Base-by-base conservation (phyloP, 1,140 invertebrate species). In the Lycorma delicatula region DNA sequence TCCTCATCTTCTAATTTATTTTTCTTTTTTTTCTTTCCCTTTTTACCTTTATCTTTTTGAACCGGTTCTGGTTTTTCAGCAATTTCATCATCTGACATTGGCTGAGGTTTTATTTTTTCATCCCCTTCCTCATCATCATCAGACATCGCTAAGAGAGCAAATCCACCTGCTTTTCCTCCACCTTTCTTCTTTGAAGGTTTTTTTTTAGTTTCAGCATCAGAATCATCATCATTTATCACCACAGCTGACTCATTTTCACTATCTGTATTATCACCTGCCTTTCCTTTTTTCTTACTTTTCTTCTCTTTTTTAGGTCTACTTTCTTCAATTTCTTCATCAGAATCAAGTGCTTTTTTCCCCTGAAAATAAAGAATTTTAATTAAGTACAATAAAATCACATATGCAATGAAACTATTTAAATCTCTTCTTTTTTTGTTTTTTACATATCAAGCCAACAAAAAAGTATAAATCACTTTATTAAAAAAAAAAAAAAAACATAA, bases 1-100 rank as follows among this genome's bases (percentile, higher is more conserved):
- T 89, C 86, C 68, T 87, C 89, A 52, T 89, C 84, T 64, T 86
- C 82, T 28, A 82, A 81, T 72, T 85, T 87, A 67, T 82, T 85
- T 66, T 80, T 85, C 20, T 73, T 62, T 58, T 57, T 47, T 62
- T 87, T 86, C 67, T 86, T 86, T 11, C 81, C 76, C 70, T 85
- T 83, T 71, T 81, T 81, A 36, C 75, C 74, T 54, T 79, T 73
- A 65, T 78, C 74, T 56, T 63, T 54, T 50, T 63, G 57, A 27
- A 46, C 50, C 20, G 27, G 11, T 49, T 54, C 46, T 7, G 25
- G 25, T 20, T 58, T 54, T 13, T 36, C 55, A 12, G 41, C 27
- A 7, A 51, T 55, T 29, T 62, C 58, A 23, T 59, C 55, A n/a
- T 64, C 62, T 29, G 54, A 31, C 2, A 50, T 41, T 28, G 13